Percentiles rank a stretch among this genome's conserved stretches.
Conservation (phyloP, 2,888 invertebrate species). For the Branchinecta sandiegonensis region DNA sequence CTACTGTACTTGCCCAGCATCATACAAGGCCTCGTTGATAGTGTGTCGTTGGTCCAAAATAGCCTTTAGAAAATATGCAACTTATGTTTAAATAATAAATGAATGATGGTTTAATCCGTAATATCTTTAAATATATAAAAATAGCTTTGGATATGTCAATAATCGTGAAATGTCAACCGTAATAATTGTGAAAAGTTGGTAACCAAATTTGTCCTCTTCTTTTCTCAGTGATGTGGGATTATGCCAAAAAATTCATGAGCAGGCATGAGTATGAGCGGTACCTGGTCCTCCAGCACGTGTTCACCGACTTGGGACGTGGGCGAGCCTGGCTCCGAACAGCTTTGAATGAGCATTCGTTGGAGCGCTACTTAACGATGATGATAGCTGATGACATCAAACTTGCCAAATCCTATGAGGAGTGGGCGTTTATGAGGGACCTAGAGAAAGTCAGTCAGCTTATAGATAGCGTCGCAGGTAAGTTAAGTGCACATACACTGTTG, state of each 20-base stretch:
- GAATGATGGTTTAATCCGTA: too few species aligned
- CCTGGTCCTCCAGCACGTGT: slow-evolving; percentile 49
- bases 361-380: slow-evolving; percentile 60
- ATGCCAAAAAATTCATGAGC: slow-evolving; percentile 49
- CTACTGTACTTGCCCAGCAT: too few species aligned
- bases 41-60: too few species aligned
- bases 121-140: too few species aligned
- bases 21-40: too few species aligned
- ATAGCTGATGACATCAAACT: slow-evolving; percentile 48
- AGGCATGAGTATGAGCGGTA: slow-evolving; percentile 78
- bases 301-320: slow-evolving; percentile 62
- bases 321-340: slow-evolving; percentile 77
- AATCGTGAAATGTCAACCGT: too few species aligned
- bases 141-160: too few species aligned
- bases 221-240: slow-evolving; percentile 34
- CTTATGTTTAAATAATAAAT: too few species aligned
- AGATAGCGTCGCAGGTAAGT: slow-evolving; percentile 64
- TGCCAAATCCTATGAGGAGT: slow-evolving; percentile 62
- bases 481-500: background rate
- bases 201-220: too few species aligned
- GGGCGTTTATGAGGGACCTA: slow-evolving; percentile 65
- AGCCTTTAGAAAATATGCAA: too few species aligned
- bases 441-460: slow-evolving; percentile 64
- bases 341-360: slow-evolving; percentile 78
- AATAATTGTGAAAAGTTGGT: too few species aligned